Evolutionary conservation across 2,888 invertebrate species (phyloP), one percentile per base, ranked within the genome.

Genomic region (Pedicia rivosa): DNA sequence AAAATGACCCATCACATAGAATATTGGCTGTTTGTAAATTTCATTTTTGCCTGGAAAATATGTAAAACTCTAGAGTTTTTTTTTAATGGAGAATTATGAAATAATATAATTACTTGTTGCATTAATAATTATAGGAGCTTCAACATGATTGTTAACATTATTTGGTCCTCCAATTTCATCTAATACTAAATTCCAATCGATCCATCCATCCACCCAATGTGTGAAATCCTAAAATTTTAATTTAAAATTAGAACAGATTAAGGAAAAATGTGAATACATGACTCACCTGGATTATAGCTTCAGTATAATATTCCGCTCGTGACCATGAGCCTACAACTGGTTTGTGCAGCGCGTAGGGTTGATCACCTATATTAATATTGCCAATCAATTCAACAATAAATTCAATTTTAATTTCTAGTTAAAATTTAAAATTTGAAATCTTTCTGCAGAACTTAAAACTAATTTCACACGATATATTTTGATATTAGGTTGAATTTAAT

Each of bases 1-100:
- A 50, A 79, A 75, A 55, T 92, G 91, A 1, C 79, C 82, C 53
- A 91, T 59, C 0, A 74, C 76, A 53, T 91, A 92, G 55, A 70
- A 91, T 69, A 81, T 78, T 0, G 91, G 91, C 49, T 91, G 87
- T 50, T 90, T 90, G 52, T 81, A 81, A 55, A 91, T 86, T 56
- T 86, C 82, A 42, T 74, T 72, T n/a, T 42, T 48, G 39, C 46
- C 58, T 57, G 26, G 10, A 40, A 20, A 2, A 31, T 41, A 40
- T 80, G 20, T n/a, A 19, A 19, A n/a, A 31, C 4, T n/a, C n/a
- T n/a, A 7, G 6, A 7, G 3, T 24, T 25, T 2, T 24, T n/a
- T 10, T 34, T 7, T 10, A 13, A 17, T 8, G 5, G 25, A 16
- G 17, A 10, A 29, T 3, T 15, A 5, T 7, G 3, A 26, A 27